A percentile compares a stretch with the other conserved stretches of the same genome.
Evolutionary conservation across 2,888 invertebrate species (phyloP).

Genomic region (Cephus runcator): DNA sequence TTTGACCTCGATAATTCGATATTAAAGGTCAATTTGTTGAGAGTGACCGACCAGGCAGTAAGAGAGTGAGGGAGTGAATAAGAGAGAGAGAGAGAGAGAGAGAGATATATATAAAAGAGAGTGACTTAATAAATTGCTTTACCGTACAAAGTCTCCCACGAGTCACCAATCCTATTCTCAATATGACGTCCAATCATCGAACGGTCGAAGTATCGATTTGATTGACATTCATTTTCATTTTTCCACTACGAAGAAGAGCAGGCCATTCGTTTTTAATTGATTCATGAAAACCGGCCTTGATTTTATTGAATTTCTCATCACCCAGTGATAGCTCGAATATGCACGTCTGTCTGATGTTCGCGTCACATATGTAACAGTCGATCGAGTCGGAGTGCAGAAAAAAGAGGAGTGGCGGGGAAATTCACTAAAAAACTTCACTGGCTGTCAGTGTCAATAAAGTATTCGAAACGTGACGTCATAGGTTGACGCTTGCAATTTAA

Average conservation of each 20-base stretch:
- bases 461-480: neutral
- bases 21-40: neutral
- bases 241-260: neutral
- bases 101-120: slow-evolving; percentile 4
- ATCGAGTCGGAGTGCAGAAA: neutral
- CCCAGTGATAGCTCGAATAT: neutral
- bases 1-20: neutral
- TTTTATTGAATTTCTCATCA: neutral
- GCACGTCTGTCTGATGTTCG: neutral
- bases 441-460: neutral
- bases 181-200: neutral
- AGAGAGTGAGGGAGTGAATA: slow-evolving; percentile 8
- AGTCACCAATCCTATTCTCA: neutral
- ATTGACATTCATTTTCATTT: neutral
- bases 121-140: slow-evolving; percentile 4
- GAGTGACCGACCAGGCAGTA: neutral
- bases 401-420: neutral
- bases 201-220: neutral
- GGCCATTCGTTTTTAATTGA: neutral
- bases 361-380: neutral
- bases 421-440: neutral
- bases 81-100: neutral
- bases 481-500: neutral
- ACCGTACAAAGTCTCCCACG: neutral
- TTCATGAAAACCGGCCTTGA: neutral